phyloP scores from a whole-genome alignment of 2,888 invertebrate genomes.

The Ashinkailepas kermadecensis region DNA sequence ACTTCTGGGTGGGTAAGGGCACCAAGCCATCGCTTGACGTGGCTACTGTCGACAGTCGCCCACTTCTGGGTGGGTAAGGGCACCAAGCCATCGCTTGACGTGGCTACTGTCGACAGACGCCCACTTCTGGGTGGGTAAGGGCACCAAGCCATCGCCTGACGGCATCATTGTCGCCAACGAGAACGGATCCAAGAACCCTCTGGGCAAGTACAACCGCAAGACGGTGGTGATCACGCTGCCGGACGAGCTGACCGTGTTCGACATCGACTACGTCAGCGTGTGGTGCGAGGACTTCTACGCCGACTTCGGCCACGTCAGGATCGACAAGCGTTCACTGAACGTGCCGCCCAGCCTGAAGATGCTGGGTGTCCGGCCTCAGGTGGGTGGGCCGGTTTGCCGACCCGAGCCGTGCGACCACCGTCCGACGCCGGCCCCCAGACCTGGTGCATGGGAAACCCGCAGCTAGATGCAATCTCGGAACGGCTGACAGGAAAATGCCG shows the following conservation, averaged over 20 bases:
- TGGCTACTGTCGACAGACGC: constrained; percentile 55
- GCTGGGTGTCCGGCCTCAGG: constrained; percentile 90
- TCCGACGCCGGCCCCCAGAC: too few relatives aligned
- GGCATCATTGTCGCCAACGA: constrained; percentile 83
- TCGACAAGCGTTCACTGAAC: constrained; percentile 61
- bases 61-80: constrained; percentile 91
- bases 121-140: constrained; percentile 87
- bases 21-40: constrained; percentile 64
- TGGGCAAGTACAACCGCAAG: constrained; percentile 73
- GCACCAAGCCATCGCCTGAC: constrained; percentile 68
- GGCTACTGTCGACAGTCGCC: constrained; percentile 55
- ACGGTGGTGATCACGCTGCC: constrained; percentile 86
- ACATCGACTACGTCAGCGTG: constrained; percentile 84
- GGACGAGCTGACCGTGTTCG: constrained; percentile 79
- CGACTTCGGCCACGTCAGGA: constrained; percentile 77
- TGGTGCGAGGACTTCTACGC: constrained; percentile 92
- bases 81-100: constrained; percentile 59
- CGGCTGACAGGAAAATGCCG: too few relatives aligned
- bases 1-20: constrained; percentile 87
- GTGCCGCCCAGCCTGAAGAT: constrained; percentile 86
- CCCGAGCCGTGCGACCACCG: too few relatives aligned
- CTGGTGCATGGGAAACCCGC: too few relatives aligned
- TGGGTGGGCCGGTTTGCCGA: constrained; percentile 45
- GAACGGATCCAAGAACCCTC: constrained; percentile 72
- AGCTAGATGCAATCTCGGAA: too few relatives aligned